phyloP scores from a whole-genome alignment of 2,797 vertebrate species.

The Lagorchestes hirsutus region DNA sequence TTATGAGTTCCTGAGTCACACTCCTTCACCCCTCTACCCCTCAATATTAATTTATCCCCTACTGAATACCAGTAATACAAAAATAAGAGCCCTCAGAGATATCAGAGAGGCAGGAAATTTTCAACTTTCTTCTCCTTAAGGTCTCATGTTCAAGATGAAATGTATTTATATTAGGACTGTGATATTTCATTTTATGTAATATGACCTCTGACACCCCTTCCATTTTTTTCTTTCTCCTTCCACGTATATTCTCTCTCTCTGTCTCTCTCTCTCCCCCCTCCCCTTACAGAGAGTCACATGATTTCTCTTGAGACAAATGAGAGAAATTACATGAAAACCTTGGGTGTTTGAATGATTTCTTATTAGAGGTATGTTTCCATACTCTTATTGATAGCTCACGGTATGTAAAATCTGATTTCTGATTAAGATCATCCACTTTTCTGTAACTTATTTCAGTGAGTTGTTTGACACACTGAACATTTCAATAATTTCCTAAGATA shows the following conservation, averaged over 20 bases:
- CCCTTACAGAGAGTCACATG: background rate
- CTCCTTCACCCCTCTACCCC: background rate
- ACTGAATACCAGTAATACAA: slow-evolving; percentile 71
- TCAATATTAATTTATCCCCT: slow-evolving; percentile 49
- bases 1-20: background rate
- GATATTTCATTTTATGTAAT: slow-evolving; percentile 68
- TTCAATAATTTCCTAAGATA: background rate
- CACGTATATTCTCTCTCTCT: no score
- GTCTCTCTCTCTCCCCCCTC: background rate
- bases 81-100: slow-evolving; percentile 72
- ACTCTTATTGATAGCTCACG: background rate
- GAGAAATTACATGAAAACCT: background rate
- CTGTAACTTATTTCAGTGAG: background rate
- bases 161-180: slow-evolving; percentile 60
- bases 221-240: background rate
- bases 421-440: background rate
- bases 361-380: background rate
- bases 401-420: background rate
- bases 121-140: slow-evolving; percentile 79
- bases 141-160: slow-evolving; percentile 77
- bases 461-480: background rate
- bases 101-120: slow-evolving; percentile 72
- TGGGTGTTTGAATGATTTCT: background rate
- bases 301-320: background rate
- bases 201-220: background rate